phyloP scores from a whole-genome alignment of 1,140 invertebrate genomes.

The Nephotettix cincticeps region DNA sequence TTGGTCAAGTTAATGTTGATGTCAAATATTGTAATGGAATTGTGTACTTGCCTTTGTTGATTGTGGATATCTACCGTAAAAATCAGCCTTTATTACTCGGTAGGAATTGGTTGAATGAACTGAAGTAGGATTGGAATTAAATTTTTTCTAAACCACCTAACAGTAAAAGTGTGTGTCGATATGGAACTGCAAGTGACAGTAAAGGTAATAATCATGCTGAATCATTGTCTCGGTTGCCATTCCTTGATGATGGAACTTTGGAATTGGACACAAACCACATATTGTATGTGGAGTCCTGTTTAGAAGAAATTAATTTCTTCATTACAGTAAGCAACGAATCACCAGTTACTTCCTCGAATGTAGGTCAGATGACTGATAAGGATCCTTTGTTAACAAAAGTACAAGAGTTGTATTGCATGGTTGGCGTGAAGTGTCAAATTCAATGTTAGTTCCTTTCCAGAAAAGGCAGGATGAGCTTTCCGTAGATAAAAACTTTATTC shows the following conservation, averaged over 20 bases:
- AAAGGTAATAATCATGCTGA: no score
- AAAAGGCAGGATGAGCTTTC: neutral
- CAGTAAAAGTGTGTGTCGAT: no score
- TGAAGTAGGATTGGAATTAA: no score
- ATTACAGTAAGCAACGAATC: neutral
- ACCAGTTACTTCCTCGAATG: neutral
- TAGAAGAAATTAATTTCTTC: neutral
- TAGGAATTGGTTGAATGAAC: no score
- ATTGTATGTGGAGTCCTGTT: neutral
- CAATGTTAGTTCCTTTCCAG: neutral
- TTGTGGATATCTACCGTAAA: no score
- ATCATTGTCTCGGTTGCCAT: neutral
- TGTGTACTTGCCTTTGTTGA: no score
- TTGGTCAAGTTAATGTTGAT: no score
- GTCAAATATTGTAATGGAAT: no score
- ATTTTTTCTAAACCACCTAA: no score
- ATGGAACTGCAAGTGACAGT: no score
- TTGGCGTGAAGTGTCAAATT: neutral
- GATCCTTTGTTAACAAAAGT: neutral
- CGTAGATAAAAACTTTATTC: no score
- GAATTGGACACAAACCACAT: neutral
- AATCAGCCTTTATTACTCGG: no score
- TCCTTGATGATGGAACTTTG: neutral
- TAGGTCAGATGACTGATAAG: neutral
- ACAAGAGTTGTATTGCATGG: neutral